Base-by-base conservation (phyloP, 2,888 invertebrate species). In the Agrotis ipsilon region DNA sequence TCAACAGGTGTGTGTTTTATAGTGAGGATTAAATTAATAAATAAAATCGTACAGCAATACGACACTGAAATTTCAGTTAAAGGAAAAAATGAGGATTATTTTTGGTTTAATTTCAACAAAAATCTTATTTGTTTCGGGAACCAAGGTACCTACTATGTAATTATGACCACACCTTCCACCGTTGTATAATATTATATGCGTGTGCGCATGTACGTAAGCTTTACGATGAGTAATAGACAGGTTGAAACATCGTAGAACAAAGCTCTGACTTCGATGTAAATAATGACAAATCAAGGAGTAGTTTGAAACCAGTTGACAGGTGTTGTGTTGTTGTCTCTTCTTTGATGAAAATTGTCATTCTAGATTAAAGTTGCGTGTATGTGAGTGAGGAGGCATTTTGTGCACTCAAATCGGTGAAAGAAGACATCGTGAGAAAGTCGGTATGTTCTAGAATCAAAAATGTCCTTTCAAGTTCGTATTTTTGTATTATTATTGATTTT, bases 191-290 rank as follows among this genome's bases (percentile, higher is more conserved):
- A 63, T 19, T 11, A 39, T 9, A 39, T 19, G 66, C 61, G 78
- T 5, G 46, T n/a, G 72, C 73, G 46, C 59, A 39, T 19, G 45
- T 54, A 49, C 61, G 66, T 79, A 66, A 76, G 73, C 66, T 76
- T 39, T 45, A 39, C n/a, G 80, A 58, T 76, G 80, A 76, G 48
- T 76, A 66, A 79, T 66, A 19, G 14, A 21, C 54, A 45, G 52
- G 73, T 73, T 45, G 52, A 45, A 61, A 39, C n/a, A 64, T 69
- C 45, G 13, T 54, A 13, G 72, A 78, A 79, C 32, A 65, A 79
- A 57, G 52, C 48, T 66, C 27, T 79, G 74, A 65, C 66, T 19
- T 32, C 46, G 78, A 9, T 61, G 39, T 39, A 7, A 69, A 74
- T 39, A 55, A 75, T 49, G 6, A 43, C 11, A 43, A 48, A 39